These are phyloP conservation scores for Steinernema scapterisci DNA, from an alignment of 2,888 invertebrate genomes.

Conservation along the genomic window DNA sequence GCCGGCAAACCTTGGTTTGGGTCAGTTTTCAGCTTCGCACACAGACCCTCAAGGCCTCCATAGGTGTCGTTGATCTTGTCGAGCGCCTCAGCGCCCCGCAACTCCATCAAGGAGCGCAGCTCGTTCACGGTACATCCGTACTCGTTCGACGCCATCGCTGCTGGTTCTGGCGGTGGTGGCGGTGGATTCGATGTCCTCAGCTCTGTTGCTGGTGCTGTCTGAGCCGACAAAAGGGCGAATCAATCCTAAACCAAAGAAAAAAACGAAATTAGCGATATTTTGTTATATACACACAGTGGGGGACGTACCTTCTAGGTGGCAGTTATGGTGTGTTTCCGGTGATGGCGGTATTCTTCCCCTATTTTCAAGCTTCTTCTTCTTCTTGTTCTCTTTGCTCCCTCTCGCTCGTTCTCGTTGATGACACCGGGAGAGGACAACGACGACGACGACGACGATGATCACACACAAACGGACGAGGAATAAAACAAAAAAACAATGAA, in stretches of 20 bases:
- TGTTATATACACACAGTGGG: neutral
- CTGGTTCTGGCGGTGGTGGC: no score
- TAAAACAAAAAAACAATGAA: neutral
- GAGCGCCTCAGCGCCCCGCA: constrained; percentile 53
- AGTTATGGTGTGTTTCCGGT: neutral
- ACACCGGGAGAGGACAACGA: neutral
- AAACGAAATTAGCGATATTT: neutral
- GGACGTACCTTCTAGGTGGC: constrained; percentile 16
- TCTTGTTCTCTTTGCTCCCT: no score
- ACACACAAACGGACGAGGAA: neutral
- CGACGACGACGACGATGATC: neutral
- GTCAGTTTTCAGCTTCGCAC: constrained; percentile 93
- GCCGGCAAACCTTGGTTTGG: constrained; percentile 81
- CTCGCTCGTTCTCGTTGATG: no score
- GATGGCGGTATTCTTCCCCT: no score
- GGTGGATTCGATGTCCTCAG: no score
- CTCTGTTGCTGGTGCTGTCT: neutral
- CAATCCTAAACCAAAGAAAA: neutral
- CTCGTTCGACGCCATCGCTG: neutral
- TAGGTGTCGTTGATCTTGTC: constrained; percentile 55
- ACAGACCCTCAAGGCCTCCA: constrained; percentile 79
- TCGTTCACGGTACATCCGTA: constrained; percentile 11
- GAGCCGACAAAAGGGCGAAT: constrained; percentile 5
- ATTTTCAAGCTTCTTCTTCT: no score
- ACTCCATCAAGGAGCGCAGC: constrained; percentile 33